A percentile compares a stretch with the other conserved stretches of the same genome.
Conservation (phyloP, 2,888 invertebrate species). For the Latrodectus elegans region DNA sequence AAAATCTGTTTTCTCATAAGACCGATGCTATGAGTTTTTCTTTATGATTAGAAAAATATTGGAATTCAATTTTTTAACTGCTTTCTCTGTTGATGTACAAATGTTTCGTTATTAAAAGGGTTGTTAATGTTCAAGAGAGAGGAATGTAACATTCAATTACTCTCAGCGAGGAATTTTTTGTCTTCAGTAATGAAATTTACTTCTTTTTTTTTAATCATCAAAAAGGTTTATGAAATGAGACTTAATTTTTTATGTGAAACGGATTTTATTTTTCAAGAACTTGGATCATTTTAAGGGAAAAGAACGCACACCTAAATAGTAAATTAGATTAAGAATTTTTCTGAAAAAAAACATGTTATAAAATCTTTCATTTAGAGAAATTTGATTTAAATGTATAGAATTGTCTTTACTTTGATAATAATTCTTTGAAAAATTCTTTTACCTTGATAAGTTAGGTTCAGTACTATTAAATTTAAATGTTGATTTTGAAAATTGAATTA, state of each 20-base stretch:
- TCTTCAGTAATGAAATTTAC: not conserved
- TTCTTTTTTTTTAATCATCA: not conserved
- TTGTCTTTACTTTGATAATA: too few relatives aligned
- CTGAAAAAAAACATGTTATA: too few relatives aligned
- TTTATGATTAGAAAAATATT: constrained; percentile 15
- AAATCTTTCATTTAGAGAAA: too few relatives aligned
- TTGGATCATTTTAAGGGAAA: not conserved
- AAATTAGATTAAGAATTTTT: too few relatives aligned
- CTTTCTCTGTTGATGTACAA: constrained; percentile 11
- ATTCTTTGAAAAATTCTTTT: too few relatives aligned
- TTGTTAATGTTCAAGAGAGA: constrained; percentile 10
- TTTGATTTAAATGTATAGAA: too few relatives aligned
- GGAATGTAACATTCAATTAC: not conserved
- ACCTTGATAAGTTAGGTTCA: too few relatives aligned
- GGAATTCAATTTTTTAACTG: constrained; percentile 20
- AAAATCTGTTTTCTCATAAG: not conserved
- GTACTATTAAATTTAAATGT: too few relatives aligned
- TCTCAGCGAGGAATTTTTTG: not conserved
- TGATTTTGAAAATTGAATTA: too few relatives aligned
- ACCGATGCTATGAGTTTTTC: constrained; percentile 6
- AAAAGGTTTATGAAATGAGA: not conserved
- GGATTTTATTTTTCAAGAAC: not conserved
- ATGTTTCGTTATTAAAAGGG: constrained; percentile 23
- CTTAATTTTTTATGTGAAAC: not conserved
- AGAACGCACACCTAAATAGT: too few relatives aligned